These are phyloP conservation scores for Paradoxurus hermaphroditus DNA, from an alignment of 2,113 vertebrate species.

Conservation along the genomic window DNA sequence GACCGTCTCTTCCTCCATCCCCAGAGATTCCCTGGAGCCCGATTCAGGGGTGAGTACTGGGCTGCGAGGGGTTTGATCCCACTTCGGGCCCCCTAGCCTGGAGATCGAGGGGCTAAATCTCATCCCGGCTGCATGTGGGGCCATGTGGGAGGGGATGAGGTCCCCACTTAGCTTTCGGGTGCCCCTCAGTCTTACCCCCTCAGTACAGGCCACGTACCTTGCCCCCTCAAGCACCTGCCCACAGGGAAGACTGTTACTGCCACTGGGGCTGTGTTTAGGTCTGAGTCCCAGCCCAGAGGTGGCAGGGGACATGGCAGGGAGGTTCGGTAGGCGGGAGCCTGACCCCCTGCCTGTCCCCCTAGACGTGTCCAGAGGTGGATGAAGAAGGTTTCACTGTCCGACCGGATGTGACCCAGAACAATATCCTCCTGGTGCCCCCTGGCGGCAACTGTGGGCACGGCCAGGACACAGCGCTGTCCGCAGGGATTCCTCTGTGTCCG, in stretches of 20 bases:
- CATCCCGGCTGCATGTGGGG: rapidly evolving
- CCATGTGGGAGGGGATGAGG: not conserved
- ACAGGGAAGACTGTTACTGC: not conserved
- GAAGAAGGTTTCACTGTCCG: constrained; percentile 96
- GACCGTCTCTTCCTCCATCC: not conserved
- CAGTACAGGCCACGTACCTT: too few species aligned
- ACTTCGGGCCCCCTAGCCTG: not conserved
- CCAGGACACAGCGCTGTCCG: not conserved
- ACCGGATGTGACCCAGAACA: constrained; percentile 85
- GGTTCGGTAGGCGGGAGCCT: rapidly evolving
- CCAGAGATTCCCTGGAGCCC: constrained; percentile 79
- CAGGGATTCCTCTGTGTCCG: not conserved
- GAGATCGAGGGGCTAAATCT: not conserved
- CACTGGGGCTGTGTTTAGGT: not conserved
- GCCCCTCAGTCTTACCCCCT: not conserved
- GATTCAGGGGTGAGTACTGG: constrained; percentile 78
- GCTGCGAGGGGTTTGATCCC: not conserved
- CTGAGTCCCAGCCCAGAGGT: not conserved
- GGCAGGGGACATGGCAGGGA: not conserved
- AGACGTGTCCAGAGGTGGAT: constrained; percentile 93
- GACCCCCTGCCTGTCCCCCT: not conserved
- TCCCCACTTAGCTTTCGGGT: not conserved
- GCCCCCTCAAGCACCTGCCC: not conserved
- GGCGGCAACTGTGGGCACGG: not conserved
- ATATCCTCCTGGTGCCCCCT: constrained; percentile 88